These are phyloP conservation scores for Hylomyscus alleni DNA, from an alignment of 2,797 vertebrate species.

Conservation along the genomic window DNA sequence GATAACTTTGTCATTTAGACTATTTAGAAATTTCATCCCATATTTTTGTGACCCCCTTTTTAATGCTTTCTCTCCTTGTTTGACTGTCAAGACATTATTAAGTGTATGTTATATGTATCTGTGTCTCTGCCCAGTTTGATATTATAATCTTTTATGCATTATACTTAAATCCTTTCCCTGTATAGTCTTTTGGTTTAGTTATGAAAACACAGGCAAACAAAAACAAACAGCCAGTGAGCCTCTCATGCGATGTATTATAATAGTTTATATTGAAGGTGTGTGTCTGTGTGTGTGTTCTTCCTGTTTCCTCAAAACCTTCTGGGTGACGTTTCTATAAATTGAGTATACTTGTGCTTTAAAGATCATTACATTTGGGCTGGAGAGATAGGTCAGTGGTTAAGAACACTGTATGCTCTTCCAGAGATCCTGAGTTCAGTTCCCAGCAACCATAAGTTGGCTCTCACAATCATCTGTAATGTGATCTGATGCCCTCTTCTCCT, in stretches of 20 bases:
- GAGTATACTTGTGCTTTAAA: background rate
- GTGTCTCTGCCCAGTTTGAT: slow-evolving; percentile 8
- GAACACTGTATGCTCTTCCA: background rate
- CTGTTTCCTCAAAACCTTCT: slow-evolving; percentile 53
- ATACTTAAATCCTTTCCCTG: slow-evolving; percentile 31
- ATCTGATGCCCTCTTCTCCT: background rate
- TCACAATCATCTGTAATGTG: background rate
- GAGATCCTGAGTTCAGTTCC: background rate
- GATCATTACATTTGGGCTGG: background rate
- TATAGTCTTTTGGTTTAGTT: slow-evolving; percentile 46
- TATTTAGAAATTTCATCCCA: background rate
- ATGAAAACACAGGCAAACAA: background rate
- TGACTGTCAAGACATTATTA: background rate
- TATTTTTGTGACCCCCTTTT: background rate
- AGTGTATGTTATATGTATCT: background rate
- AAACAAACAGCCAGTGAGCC: background rate
- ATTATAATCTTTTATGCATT: slow-evolving; percentile 2
- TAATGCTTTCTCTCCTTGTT: background rate
- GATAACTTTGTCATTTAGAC: slow-evolving; percentile 31
- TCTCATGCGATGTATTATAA: slow-evolving; percentile 5
- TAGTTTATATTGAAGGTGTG: slow-evolving; percentile 4
- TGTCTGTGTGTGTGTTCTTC: background rate
- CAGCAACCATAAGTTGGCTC: background rate
- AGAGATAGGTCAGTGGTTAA: background rate
- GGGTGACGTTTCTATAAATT: slow-evolving; percentile 52